phyloP scores from a whole-genome alignment of 2,113 vertebrate genomes.

The Psilopogon haemacephalus region DNA sequence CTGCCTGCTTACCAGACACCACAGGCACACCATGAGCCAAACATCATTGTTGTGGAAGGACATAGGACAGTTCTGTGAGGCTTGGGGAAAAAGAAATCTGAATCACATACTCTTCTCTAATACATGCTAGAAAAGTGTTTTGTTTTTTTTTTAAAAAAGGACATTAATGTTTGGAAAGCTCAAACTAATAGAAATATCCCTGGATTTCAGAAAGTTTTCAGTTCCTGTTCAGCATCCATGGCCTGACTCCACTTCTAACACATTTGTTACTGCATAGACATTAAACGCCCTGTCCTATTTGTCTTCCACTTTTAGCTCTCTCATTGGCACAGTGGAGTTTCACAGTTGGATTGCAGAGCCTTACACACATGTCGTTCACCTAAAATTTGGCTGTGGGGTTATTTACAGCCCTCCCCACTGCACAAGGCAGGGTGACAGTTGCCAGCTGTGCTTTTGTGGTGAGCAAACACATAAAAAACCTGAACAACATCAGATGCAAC shows the following conservation, averaged over 20 bases:
- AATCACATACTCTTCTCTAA: neutral
- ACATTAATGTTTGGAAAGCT: neutral
- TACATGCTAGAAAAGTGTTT: neutral
- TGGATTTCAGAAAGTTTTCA: neutral
- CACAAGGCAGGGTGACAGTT: neutral
- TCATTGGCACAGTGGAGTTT: neutral
- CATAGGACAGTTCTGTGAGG: neutral
- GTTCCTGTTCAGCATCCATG: fast-evolving
- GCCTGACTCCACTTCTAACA: neutral
- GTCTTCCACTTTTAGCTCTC: neutral
- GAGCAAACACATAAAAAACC: neutral
- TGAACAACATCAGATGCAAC: neutral
- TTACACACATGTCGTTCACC: neutral
- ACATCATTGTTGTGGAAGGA: neutral
- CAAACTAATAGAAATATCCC: neutral
- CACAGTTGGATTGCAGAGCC: neutral
- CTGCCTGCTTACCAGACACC: neutral
- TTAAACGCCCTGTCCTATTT: neutral
- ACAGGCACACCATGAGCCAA: fast-evolving
- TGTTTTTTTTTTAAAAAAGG: neutral
- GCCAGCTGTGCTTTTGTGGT: neutral
- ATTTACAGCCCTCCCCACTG: neutral
- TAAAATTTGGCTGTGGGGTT: neutral
- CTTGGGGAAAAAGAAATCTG: neutral
- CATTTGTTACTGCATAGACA: neutral